Conservation (phyloP, 2,888 invertebrate species). For the Eupithecia vulgata region DNA sequence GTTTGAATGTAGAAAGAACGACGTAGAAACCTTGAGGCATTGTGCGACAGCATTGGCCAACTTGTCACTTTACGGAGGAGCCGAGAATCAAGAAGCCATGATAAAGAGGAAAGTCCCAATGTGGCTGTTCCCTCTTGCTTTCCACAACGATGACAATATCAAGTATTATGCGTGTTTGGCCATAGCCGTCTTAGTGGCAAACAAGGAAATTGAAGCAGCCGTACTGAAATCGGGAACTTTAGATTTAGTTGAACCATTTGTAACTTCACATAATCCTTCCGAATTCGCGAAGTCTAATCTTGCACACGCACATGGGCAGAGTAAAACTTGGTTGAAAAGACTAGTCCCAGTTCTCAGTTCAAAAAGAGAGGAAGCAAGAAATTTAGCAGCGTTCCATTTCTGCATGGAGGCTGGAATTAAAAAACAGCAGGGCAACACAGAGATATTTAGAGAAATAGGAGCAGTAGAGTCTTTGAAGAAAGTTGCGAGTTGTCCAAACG, state of each 20-base stretch:
- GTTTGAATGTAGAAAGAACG: constrained; percentile 96
- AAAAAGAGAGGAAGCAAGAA: constrained; percentile 97
- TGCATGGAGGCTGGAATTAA: constrained; percentile 99
- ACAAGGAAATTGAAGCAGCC: constrained; percentile 98
- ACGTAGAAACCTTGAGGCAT: constrained; percentile 95
- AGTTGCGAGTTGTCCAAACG: constrained; percentile 98
- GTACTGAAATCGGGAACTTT: constrained; percentile 98
- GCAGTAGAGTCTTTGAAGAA: constrained; percentile 97
- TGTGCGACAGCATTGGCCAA: constrained; percentile 99
- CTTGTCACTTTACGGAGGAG: constrained; percentile 97
- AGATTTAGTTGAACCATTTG: constrained; percentile 98
- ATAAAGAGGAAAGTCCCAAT: constrained; percentile 96
- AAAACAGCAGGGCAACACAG: constrained; percentile 94
- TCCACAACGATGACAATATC: constrained; percentile 97
- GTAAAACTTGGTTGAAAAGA: constrained; percentile 96
- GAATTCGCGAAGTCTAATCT: constrained; percentile 96
- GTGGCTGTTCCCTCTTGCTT: constrained; percentile 99
- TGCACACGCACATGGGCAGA: constrained; percentile 97
- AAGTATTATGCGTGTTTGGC: constrained; percentile 99
- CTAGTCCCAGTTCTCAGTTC: constrained; percentile 97
- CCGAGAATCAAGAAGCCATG: constrained; percentile 99
- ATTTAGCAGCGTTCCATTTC: constrained; percentile 98
- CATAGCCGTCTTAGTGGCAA: constrained; percentile 97
- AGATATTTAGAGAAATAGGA: constrained; percentile 96
- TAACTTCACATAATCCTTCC: constrained; percentile 96